phyloP scores from a whole-genome alignment of 2,113 vertebrate genomes.

The Pogonocichla stellata region DNA sequence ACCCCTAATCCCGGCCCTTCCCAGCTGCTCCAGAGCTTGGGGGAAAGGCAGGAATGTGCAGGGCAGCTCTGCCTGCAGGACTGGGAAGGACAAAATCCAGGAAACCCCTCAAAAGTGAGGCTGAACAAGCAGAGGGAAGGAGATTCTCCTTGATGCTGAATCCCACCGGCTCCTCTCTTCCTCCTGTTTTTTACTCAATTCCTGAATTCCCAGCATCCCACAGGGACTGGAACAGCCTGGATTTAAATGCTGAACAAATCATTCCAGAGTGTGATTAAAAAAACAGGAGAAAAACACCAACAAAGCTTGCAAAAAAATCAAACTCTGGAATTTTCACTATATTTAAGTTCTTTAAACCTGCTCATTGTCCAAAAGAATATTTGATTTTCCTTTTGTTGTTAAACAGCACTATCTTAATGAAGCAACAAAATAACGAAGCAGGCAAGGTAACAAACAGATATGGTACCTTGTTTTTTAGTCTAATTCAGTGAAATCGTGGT shows the following conservation, averaged over 20 bases:
- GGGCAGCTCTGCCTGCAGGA: not conserved
- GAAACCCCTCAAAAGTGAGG: not conserved
- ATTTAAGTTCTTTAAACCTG: not conserved
- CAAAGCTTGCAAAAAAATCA: not conserved
- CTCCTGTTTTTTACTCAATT: not conserved
- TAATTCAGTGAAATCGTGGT: not conserved
- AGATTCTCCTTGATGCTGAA: not conserved
- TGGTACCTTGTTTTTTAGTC: not conserved
- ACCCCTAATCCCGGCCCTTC: not conserved
- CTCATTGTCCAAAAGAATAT: not conserved
- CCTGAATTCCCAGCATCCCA: not conserved
- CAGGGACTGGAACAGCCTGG: not conserved
- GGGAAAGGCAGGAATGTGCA: not conserved
- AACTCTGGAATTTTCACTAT: not conserved
- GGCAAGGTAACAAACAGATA: not conserved
- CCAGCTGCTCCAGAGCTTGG: conserved; percentile 11
- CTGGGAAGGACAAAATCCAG: not conserved
- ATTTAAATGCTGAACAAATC: not conserved
- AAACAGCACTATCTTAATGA: not conserved
- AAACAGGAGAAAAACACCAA: not conserved
- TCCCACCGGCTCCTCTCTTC: not conserved
- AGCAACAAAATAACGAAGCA: not conserved
- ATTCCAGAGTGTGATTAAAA: not conserved
- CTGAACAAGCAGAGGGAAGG: not conserved
- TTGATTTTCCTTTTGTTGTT: not conserved